phyloP scores from a whole-genome alignment of 30 jellyfish, hydroid and myxozoan species.

The Rhopilema esculentum region DNA sequence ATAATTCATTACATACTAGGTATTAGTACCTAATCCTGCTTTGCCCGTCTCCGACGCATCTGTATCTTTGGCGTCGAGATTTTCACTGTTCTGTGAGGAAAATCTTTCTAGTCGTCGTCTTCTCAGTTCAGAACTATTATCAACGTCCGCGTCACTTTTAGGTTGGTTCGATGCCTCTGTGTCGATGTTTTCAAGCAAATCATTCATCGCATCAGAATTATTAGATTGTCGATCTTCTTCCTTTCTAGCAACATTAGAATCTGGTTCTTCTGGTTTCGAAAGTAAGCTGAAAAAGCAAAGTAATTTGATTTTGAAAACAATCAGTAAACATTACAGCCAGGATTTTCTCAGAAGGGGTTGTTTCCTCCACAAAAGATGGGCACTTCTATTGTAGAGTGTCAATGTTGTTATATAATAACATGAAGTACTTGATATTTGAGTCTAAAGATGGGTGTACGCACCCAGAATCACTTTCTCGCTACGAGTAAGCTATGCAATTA shows the following conservation, averaged over 20 bases:
- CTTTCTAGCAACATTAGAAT: background rate
- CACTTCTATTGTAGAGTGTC: too few relatives aligned
- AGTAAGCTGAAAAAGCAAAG: background rate
- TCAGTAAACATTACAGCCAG: too few relatives aligned
- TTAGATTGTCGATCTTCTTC: background rate
- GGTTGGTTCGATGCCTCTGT: background rate
- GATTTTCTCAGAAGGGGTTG: too few relatives aligned
- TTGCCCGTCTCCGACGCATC: background rate
- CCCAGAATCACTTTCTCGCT: too few relatives aligned
- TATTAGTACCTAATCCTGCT: background rate
- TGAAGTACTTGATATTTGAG: too few relatives aligned
- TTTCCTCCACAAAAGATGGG: too few relatives aligned
- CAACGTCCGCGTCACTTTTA: conserved; percentile 8
- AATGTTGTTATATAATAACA: too few relatives aligned
- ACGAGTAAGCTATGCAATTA: too few relatives aligned
- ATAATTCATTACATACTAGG: background rate
- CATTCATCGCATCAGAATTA: conserved; percentile 34
- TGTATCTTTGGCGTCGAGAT: background rate
- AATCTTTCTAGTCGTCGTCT: conserved; percentile 68
- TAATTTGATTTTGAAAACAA: too few relatives aligned
- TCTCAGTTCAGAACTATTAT: conserved; percentile 44
- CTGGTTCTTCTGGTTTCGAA: conserved; percentile 20
- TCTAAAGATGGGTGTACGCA: too few relatives aligned
- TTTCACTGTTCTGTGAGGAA: conserved; percentile 41
- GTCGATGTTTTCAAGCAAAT: background rate